A percentile compares a stretch with the other conserved stretches of the same genome.
Conservation (phyloP, 2,113 vertebrate species). For the Willisornis vidua region DNA sequence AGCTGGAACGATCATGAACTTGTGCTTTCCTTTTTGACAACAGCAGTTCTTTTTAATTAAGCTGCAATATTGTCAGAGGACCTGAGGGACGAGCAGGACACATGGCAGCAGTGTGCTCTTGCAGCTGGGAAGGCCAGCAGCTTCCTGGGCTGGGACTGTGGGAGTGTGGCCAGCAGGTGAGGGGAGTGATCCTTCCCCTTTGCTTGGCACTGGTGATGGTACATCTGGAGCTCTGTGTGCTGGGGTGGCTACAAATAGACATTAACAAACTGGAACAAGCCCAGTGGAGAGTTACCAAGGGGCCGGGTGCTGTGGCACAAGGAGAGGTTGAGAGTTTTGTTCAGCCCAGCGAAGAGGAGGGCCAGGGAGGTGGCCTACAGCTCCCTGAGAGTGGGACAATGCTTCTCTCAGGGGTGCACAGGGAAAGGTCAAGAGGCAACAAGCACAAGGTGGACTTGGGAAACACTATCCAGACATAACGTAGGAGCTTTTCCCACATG, state of each 20-base stretch:
- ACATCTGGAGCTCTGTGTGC: background rate
- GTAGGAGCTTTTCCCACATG: accelerated
- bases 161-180: background rate
- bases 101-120: background rate
- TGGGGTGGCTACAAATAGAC: background rate
- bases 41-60: conserved; percentile 40
- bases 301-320: accelerated
- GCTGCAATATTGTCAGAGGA: background rate
- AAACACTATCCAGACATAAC: background rate
- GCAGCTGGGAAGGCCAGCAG: background rate
- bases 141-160: background rate
- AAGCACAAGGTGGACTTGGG: background rate
- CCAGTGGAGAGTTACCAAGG: accelerated
- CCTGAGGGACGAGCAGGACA: background rate
- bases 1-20: background rate
- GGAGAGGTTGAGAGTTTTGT: accelerated
- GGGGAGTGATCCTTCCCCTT: background rate
- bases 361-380: accelerated
- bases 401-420: background rate
- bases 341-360: no score
- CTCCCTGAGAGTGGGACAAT: background rate
- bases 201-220: background rate
- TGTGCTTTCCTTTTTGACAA: background rate
- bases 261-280: background rate
- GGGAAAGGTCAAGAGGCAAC: background rate